Evolutionary conservation across 2,797 vertebrate species (phyloP).

Genomic region (Anisognathus igniventris): DNA sequence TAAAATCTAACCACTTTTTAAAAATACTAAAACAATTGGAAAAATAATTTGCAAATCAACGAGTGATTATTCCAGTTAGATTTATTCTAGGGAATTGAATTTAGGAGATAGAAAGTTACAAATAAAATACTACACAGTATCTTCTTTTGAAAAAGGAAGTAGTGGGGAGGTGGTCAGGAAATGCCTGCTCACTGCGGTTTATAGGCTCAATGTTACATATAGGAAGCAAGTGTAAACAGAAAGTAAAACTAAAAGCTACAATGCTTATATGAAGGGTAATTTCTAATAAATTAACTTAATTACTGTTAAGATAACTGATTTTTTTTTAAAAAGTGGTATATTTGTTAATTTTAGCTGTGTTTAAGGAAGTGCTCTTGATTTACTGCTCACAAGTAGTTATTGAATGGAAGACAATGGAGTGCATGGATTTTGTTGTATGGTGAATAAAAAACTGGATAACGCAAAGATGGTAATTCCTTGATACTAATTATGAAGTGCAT

Average conservation of each 20-base stretch:
- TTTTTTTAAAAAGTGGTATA: not conserved
- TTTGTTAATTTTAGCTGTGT: not conserved
- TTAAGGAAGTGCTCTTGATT: not conserved
- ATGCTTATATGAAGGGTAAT: not conserved
- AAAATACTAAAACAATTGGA: not conserved
- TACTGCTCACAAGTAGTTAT: not conserved
- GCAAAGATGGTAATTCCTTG: not conserved
- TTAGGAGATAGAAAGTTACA: not conserved
- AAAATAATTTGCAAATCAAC: not conserved
- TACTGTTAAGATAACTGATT: not conserved
- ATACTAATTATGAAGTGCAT: not conserved
- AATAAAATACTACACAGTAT: not conserved
- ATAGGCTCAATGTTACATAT: not conserved
- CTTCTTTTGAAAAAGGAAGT: not conserved
- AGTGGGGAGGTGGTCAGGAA: not conserved
- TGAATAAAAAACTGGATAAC: not conserved
- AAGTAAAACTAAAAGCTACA: not conserved
- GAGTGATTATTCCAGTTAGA: not conserved
- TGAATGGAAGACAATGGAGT: not conserved
- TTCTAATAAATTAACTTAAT: not conserved
- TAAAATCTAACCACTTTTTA: not conserved
- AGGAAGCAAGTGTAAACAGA: not conserved
- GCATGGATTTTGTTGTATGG: not conserved
- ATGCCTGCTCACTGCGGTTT: not conserved
- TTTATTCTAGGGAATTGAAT: not conserved